Conservation (phyloP, 2,888 invertebrate genomes). For the Tipula helvola region DNA sequence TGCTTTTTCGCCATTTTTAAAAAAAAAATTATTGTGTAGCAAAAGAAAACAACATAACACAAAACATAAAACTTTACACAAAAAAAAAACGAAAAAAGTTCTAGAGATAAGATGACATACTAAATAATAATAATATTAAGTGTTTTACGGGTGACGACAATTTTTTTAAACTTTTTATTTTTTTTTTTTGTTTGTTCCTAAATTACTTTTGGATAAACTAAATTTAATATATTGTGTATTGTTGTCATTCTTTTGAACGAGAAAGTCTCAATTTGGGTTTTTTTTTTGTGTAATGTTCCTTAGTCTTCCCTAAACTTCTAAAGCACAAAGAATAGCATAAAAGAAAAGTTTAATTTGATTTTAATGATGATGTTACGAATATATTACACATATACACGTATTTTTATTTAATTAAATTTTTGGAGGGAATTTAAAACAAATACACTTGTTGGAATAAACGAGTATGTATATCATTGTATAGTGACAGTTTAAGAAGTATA, state of each 20-base stretch:
- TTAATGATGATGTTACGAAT: background rate
- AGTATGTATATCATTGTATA: too few relatives aligned
- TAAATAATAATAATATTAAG: background rate
- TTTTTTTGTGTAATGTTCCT: background rate
- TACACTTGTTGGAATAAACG: background rate
- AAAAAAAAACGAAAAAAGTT: background rate
- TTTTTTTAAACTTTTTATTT: background rate
- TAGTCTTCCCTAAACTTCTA: background rate
- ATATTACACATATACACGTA: background rate
- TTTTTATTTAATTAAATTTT: background rate
- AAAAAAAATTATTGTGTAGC: background rate
- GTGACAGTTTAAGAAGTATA: background rate
- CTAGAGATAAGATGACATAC: background rate
- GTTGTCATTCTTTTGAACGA: background rate
- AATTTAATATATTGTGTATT: background rate
- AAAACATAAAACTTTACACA: background rate
- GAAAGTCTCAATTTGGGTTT: background rate
- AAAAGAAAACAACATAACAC: background rate
- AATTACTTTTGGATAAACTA: slow-evolving; percentile 4
- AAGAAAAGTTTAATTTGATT: background rate
- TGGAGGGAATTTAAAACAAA: background rate
- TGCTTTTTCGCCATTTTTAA: background rate
- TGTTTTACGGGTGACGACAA: background rate
- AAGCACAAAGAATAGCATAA: background rate
- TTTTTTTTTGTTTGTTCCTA: background rate